Conservation (phyloP, 2,113 vertebrate species). For the Phaetusa simplex region DNA sequence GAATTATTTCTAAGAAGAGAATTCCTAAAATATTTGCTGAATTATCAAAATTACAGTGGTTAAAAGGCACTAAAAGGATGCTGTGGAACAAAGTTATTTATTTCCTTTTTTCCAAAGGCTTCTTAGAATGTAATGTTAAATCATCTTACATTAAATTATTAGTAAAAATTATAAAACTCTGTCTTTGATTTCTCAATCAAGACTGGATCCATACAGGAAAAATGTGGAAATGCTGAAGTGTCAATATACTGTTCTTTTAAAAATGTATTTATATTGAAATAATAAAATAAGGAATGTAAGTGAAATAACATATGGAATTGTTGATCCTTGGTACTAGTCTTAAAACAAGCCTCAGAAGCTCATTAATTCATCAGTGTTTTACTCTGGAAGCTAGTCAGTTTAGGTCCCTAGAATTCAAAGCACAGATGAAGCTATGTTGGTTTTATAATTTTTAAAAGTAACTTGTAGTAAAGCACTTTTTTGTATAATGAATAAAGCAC, state of each 20-base stretch:
- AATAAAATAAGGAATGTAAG: not conserved
- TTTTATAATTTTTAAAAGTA: not conserved
- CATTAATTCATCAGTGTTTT: not conserved
- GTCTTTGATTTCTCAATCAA: not conserved
- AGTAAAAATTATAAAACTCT: not conserved
- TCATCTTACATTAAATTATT: not conserved
- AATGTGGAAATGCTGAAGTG: not conserved
- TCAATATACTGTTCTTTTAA: not conserved
- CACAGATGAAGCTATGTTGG: not conserved
- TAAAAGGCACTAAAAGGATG: not conserved
- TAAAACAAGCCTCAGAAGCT: not conserved
- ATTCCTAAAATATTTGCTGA: constrained; percentile 34
- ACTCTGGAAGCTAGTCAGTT: not conserved
- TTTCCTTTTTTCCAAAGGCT: not conserved
- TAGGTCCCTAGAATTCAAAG: not conserved
- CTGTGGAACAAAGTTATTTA: not conserved
- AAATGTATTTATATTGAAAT: not conserved
- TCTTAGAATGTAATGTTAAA: not conserved
- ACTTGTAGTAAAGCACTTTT: not conserved
- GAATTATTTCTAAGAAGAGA: constrained; percentile 14
- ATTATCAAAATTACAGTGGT: not conserved
- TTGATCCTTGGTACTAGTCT: not conserved
- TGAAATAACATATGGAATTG: not conserved
- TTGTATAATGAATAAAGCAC: not conserved
- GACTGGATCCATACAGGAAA: not conserved